These are phyloP conservation scores for Trichosurus vulpecula DNA, from an alignment of 2,797 vertebrate genomes.

Conservation along the genomic window DNA sequence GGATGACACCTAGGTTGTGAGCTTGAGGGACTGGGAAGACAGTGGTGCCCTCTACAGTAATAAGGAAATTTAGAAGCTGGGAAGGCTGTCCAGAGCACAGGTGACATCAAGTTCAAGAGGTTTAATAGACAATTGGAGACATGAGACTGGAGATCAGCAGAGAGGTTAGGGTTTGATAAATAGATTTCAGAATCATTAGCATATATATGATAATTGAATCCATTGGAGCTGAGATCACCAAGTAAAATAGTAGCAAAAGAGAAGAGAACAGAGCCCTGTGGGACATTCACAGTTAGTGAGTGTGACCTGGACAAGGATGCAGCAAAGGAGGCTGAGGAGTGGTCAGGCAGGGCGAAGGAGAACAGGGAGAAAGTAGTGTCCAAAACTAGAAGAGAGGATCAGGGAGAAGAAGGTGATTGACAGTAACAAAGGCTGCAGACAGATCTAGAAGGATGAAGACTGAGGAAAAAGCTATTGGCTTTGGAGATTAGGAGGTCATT, in stretches of 20 bases:
- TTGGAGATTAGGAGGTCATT: conserved; percentile 18
- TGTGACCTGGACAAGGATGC: background rate
- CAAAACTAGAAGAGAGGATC: background rate
- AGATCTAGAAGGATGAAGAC: background rate
- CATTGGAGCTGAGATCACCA: background rate
- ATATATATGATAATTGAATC: background rate
- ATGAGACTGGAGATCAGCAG: background rate
- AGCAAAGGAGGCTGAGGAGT: background rate
- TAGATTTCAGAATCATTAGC: background rate
- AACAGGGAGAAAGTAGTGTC: background rate
- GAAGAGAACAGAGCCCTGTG: background rate
- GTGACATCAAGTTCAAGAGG: background rate
- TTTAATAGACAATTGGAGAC: background rate
- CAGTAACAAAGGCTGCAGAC: background rate
- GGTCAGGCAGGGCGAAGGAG: background rate
- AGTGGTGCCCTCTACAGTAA: background rate
- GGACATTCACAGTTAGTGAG: background rate
- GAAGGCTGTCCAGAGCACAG: background rate
- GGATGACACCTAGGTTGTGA: background rate
- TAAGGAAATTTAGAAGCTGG: background rate
- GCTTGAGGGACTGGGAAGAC: background rate
- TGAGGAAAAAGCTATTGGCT: background rate
- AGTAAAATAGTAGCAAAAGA: background rate
- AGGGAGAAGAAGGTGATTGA: background rate
- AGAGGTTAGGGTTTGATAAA: background rate